A percentile compares a stretch with the other conserved stretches of the same genome.
Conservation (phyloP, 2,888 invertebrate genomes). For the Creontiades dilutus region DNA sequence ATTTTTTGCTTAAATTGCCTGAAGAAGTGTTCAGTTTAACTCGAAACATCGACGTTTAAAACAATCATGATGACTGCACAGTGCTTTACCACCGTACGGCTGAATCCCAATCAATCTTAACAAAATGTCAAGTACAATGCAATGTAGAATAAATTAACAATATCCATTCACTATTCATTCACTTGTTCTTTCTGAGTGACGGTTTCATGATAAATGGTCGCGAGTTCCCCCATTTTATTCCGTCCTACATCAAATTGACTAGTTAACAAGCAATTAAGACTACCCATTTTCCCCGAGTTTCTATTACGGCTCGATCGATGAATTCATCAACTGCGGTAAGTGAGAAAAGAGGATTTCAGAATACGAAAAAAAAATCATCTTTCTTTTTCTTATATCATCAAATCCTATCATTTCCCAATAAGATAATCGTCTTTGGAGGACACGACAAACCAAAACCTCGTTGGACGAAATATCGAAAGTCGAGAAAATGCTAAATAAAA, state of each 20-base stretch:
- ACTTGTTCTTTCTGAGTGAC: no score
- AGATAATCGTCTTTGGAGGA: conserved; percentile 54
- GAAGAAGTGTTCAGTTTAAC: no score
- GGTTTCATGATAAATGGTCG: no score
- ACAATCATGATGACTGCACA: no score
- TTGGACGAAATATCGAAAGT: not conserved
- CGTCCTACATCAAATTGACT: not conserved
- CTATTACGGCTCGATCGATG: not conserved
- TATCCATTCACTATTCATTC: no score
- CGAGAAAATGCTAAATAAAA: conserved; percentile 48
- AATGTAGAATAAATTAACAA: no score
- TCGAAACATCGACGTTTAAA: no score
- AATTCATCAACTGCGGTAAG: not conserved
- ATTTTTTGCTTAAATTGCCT: no score
- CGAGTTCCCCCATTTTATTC: no score
- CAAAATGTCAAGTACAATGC: no score
- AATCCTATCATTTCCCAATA: conserved; percentile 48
- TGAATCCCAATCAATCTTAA: no score
- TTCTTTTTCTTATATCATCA: conserved; percentile 7
- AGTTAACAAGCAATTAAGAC: conserved; percentile 4
- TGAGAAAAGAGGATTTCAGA: not conserved
- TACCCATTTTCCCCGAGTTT: not conserved
- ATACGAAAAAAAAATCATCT: conserved; percentile 12
- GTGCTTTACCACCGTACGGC: no score
- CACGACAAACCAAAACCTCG: conserved; percentile 29